These are phyloP conservation scores for Nomada ferruginata DNA, from an alignment of 2,888 invertebrate species.

Conservation along the genomic window DNA sequence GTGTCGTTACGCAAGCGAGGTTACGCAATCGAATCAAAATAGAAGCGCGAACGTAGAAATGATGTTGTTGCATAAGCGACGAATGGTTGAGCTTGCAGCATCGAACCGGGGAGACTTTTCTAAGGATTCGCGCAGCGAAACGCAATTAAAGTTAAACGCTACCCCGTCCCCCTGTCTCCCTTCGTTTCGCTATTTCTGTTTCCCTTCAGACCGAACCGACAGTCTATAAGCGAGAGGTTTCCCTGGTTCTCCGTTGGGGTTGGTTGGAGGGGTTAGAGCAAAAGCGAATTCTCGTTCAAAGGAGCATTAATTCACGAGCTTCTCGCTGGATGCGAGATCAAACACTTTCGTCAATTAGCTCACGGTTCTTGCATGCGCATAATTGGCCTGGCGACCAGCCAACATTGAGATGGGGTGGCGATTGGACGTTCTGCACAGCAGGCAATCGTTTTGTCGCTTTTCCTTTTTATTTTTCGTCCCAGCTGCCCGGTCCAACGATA, in stretches of 20 bases:
- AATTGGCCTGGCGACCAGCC: constrained; percentile 59
- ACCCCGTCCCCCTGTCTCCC: constrained; percentile 54
- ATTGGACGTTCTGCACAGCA: constrained; percentile 26
- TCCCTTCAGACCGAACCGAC: constrained; percentile 66
- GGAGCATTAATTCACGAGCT: constrained; percentile 79
- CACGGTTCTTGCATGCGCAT: constrained; percentile 69
- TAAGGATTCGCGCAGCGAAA: constrained; percentile 78
- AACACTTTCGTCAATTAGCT: constrained; percentile 80
- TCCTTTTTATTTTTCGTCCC: constrained; percentile 32
- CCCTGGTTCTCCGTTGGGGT: constrained; percentile 62
- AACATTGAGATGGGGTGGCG: constrained; percentile 50
- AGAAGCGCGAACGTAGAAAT: constrained; percentile 66
- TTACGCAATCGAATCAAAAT: constrained; percentile 47
- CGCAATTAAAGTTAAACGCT: constrained; percentile 82
- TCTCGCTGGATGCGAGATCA: constrained; percentile 78
- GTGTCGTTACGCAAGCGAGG: constrained; percentile 39
- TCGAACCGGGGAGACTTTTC: constrained; percentile 71
- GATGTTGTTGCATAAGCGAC: constrained; percentile 77
- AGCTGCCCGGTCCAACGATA: not conserved
- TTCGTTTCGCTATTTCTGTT: constrained; percentile 57
- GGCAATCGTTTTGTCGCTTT: constrained; percentile 27
- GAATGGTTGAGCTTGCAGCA: constrained; percentile 68
- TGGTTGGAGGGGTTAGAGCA: constrained; percentile 66
- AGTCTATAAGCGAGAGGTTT: constrained; percentile 76
- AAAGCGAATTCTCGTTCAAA: constrained; percentile 75